Evolutionary conservation across 2,888 invertebrate genomes (phyloP), one percentile per base, ranked within the genome.

Genomic region (Pandemis corylana): DNA sequence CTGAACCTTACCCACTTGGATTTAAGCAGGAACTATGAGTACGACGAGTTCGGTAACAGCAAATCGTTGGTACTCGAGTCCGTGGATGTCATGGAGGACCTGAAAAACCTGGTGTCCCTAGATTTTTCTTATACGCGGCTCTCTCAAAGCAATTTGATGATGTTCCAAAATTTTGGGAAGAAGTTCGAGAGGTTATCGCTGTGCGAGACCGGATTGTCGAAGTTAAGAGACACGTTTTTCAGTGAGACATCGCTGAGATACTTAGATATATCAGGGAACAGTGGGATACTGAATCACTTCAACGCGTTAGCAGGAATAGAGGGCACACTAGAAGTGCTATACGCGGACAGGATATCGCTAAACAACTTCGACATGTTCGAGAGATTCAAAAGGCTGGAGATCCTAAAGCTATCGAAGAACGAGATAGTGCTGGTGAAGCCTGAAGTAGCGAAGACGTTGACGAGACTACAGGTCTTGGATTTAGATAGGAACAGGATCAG

Each of bases 251-350:
- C 87, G 0, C 72, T 96, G 0, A 89, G 87, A 72, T 83, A 86
- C 42, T 81, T 96, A 4, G 96, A 96, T 77, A 56, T 96, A n/a
- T 95, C 96, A 0, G 93, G 95, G 0, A 96, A 96, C 79, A 82
- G 82, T 0, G 91, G 90, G 0, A 86, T 95, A 1, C 71, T 93
- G 0, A 81, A 87, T 4, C 79, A 83, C 0, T 78, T 79, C 0
- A 84, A 85, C 53, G 83, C 90, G 0, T 88, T 96, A 20, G 77
- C 81, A 10, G 95, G 95, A 0, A 75, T 95, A 0, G 89, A 93
- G 63, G 78, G 89, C 0, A 90, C 90, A 0, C 79, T 95, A 0
- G 80, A 89, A 80, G 87, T 95, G 0, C 77, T 95, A 0, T 94
- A 94, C 46, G 95, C 95, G 0, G 91, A 89, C 59, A 83, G 90